Percentiles rank a stretch among this genome's conserved stretches.
phyloP scores from a whole-genome alignment of 2,113 vertebrate genomes.

The Neotoma lepida region DNA sequence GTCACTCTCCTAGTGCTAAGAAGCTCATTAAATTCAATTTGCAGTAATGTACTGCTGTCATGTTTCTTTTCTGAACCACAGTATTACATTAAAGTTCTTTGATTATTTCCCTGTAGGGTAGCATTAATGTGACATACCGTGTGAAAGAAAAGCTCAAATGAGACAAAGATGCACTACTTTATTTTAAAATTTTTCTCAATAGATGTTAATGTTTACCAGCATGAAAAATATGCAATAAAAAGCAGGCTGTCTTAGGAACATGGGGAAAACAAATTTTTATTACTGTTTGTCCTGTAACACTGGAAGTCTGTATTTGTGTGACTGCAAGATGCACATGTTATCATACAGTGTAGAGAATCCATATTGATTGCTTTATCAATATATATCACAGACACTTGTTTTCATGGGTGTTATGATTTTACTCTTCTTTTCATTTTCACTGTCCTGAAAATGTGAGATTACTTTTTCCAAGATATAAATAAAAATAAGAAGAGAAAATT shows the following conservation, averaged over 20 bases:
- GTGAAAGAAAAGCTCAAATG: slow-evolving; percentile 78
- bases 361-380: background rate
- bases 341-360: background rate
- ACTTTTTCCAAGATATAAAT: background rate
- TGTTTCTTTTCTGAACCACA: slow-evolving; percentile 80
- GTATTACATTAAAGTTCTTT: slow-evolving; percentile 79
- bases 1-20: slow-evolving; percentile 79
- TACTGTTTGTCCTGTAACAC: background rate
- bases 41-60: slow-evolving; percentile 79
- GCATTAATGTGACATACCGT: slow-evolving; percentile 73
- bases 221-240: slow-evolving; percentile 54
- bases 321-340: background rate
- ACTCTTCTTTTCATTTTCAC: background rate
- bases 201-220: slow-evolving; percentile 60
- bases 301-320: background rate
- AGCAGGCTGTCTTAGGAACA: background rate
- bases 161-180: slow-evolving; percentile 70
- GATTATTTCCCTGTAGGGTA: slow-evolving; percentile 82
- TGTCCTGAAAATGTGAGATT: background rate
- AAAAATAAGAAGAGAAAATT: background rate
- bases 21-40: slow-evolving; percentile 87
- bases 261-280: background rate
- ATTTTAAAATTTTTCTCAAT: slow-evolving; percentile 53
- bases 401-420: background rate
- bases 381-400: background rate